Evolutionary conservation across 2,888 invertebrate genomes (phyloP).

Genomic region (Rhopalosiphum nymphaeae): DNA sequence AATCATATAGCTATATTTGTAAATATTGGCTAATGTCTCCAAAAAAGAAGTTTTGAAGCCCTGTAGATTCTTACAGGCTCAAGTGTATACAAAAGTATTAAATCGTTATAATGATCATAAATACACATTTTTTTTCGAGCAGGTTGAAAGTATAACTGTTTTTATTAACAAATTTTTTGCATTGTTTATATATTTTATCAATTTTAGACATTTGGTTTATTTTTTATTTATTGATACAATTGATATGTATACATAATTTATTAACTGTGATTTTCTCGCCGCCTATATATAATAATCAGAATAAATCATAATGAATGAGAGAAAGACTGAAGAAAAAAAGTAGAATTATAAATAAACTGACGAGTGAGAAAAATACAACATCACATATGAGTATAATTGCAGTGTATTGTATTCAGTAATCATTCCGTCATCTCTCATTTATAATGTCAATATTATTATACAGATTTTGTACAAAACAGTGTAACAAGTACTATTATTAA

Average conservation of each 20-base stretch:
- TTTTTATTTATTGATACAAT: background rate
- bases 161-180: background rate
- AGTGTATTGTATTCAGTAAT: background rate
- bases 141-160: background rate
- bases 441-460: background rate
- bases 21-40: background rate
- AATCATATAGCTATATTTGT: background rate
- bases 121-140: background rate
- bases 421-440: background rate
- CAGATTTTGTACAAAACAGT: background rate
- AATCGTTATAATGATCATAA: background rate
- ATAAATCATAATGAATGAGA: background rate
- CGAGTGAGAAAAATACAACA: background rate
- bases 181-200: background rate
- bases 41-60: background rate
- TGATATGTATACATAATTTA: background rate
- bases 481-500: background rate
- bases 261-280: background rate
- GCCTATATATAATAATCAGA: background rate
- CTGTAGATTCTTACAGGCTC: background rate
- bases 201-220: background rate
- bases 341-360: background rate
- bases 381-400: background rate
- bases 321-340: background rate
- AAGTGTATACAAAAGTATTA: background rate